Conservation (phyloP, 2,888 invertebrate genomes). For the Synergus umbraculus region DNA sequence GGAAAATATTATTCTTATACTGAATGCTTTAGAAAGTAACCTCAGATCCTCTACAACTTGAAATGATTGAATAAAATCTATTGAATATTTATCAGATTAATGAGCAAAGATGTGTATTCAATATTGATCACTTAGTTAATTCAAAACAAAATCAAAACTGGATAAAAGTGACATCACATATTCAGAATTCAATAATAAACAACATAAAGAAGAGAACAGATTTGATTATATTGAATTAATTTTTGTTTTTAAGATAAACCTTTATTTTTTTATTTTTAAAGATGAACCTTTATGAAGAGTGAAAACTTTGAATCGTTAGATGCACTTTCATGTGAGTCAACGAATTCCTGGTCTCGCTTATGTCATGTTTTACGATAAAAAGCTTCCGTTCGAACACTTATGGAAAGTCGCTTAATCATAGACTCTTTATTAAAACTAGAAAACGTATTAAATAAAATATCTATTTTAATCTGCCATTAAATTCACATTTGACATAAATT, state of each 20-base stretch:
- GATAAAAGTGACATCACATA: not conserved
- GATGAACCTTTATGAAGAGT: not conserved
- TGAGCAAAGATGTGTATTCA: not conserved
- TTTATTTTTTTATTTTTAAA: not conserved
- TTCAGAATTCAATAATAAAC: not conserved
- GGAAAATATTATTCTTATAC: slow-evolving; percentile 35
- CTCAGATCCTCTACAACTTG: slow-evolving; percentile 1
- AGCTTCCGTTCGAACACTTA: slow-evolving; percentile 1
- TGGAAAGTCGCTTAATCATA: not conserved
- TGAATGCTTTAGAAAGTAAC: slow-evolving; percentile 37
- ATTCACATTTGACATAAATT: not conserved
- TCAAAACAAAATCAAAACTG: not conserved
- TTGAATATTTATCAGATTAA: slow-evolving; percentile 8
- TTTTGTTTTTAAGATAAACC: not conserved
- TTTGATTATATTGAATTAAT: not conserved
- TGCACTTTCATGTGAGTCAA: not conserved
- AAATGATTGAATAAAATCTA: slow-evolving; percentile 16
- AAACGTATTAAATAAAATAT: not conserved
- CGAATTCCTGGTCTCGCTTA: not conserved
- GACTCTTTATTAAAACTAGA: not conserved
- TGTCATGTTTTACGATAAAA: slow-evolving; percentile 15
- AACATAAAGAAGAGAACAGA: not conserved
- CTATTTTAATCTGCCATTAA: not conserved
- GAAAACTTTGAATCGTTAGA: not conserved
- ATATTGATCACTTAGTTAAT: not conserved